phyloP scores from a whole-genome alignment of 2,888 invertebrate genomes.

The Fragum fragum region DNA sequence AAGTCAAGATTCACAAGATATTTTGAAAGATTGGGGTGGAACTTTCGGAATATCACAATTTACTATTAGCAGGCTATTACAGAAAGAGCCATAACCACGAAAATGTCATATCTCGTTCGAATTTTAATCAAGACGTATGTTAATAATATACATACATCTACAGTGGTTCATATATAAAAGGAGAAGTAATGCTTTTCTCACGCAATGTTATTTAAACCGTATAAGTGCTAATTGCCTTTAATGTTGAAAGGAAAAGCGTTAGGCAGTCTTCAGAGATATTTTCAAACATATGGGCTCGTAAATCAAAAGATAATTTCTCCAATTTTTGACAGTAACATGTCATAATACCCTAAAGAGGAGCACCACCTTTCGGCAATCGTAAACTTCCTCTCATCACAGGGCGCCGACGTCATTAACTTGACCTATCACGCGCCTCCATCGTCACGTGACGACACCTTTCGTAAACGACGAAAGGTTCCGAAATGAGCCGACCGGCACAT shows the following conservation, averaged over 20 bases:
- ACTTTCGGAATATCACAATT: too few species aligned
- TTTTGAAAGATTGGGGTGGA: too few species aligned
- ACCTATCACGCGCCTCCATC: conserved; percentile 61
- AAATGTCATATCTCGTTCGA: too few species aligned
- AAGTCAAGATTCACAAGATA: too few species aligned
- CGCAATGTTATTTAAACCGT: neutral
- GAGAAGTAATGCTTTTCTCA: too few species aligned
- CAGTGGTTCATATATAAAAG: too few species aligned
- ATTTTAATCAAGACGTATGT: too few species aligned
- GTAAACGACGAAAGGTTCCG: conserved; percentile 51
- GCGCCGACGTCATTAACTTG: conserved; percentile 56
- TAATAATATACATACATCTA: too few species aligned
- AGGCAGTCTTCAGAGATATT: conserved; percentile 1
- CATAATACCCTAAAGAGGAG: conserved; percentile 52
- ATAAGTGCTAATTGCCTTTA: conserved; percentile 2
- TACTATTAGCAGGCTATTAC: too few species aligned
- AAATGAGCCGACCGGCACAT: conserved; percentile 56
- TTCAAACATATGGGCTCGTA: conserved; percentile 23
- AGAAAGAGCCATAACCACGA: too few species aligned
- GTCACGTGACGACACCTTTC: conserved; percentile 48
- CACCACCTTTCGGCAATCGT: conserved; percentile 49
- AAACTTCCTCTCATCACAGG: conserved; percentile 52
- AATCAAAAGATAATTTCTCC: conserved; percentile 26
- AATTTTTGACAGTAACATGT: conserved; percentile 51
- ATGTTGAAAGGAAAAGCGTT: neutral